Percentiles rank a stretch among this genome's conserved stretches.
phyloP scores from a whole-genome alignment of 2,113 vertebrate species.

The Euleptes europaea region DNA sequence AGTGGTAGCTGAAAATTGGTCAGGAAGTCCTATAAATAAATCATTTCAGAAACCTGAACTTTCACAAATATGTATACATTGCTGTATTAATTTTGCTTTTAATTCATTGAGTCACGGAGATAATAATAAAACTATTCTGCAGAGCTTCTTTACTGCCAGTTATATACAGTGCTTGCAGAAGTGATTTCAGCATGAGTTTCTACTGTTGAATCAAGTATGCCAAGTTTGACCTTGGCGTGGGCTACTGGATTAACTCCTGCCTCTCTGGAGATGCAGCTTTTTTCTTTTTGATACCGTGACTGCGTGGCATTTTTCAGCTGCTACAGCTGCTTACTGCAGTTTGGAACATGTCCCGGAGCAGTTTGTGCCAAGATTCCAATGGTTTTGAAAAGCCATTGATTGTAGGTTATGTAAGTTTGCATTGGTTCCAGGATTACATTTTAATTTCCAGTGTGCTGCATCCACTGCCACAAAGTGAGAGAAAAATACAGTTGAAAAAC shows the following conservation, averaged over 20 bases:
- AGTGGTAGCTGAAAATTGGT: too few relatives aligned
- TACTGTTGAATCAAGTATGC: neutral
- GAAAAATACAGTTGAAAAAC: neutral
- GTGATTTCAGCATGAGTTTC: neutral
- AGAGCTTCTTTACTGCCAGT: neutral
- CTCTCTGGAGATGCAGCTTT: neutral
- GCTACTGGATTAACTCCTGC: neutral
- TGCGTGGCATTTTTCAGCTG: neutral
- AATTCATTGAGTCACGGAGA: neutral
- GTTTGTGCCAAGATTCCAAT: neutral
- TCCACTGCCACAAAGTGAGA: neutral
- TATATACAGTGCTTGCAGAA: neutral
- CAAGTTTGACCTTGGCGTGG: neutral
- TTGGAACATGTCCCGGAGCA: neutral
- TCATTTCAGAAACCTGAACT: neutral
- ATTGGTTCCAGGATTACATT: neutral
- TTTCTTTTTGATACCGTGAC: neutral
- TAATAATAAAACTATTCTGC: neutral
- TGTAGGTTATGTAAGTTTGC: neutral
- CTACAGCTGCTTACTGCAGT: neutral
- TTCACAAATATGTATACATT: neutral
- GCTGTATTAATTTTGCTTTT: neutral
- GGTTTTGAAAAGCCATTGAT: neutral
- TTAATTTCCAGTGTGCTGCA: neutral
- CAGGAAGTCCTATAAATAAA: neutral